phyloP scores from a whole-genome alignment of 2,888 invertebrate genomes.

The Halictus quadricinctus region DNA sequence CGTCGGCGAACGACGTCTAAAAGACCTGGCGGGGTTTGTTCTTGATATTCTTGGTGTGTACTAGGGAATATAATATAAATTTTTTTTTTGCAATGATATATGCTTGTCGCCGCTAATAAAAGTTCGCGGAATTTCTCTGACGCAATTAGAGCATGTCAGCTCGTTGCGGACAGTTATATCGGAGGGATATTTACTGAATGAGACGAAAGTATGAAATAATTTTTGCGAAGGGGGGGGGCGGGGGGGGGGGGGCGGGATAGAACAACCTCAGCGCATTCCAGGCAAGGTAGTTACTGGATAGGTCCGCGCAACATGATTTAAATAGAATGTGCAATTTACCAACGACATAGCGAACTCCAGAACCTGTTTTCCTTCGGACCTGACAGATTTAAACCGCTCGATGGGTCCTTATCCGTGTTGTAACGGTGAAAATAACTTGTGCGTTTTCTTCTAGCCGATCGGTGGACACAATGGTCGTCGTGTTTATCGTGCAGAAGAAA shows the following conservation, averaged over 20 bases:
- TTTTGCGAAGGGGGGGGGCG: not conserved
- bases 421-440: conserved; percentile 50
- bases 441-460: not conserved
- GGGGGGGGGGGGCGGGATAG: not conserved
- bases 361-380: conserved; percentile 54
- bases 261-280: conserved; percentile 71
- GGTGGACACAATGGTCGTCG: not conserved
- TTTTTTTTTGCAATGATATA: not conserved
- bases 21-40: not conserved
- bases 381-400: conserved; percentile 52
- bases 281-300: conserved; percentile 71
- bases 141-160: conserved; percentile 2
- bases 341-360: conserved; percentile 32
- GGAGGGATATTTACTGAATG: not conserved
- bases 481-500: not conserved
- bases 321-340: conserved; percentile 38
- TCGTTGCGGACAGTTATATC: not conserved
- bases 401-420: conserved; percentile 43
- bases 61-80: not conserved
- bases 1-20: not conserved
- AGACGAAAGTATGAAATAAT: conserved; percentile 16
- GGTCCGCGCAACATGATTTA: conserved; percentile 35
- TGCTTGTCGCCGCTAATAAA: not conserved
- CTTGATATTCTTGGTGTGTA: not conserved
- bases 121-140: not conserved